These are phyloP conservation scores for Stenolophus ochropezus DNA, from an alignment of 2,888 invertebrate genomes.

Conservation along the genomic window DNA sequence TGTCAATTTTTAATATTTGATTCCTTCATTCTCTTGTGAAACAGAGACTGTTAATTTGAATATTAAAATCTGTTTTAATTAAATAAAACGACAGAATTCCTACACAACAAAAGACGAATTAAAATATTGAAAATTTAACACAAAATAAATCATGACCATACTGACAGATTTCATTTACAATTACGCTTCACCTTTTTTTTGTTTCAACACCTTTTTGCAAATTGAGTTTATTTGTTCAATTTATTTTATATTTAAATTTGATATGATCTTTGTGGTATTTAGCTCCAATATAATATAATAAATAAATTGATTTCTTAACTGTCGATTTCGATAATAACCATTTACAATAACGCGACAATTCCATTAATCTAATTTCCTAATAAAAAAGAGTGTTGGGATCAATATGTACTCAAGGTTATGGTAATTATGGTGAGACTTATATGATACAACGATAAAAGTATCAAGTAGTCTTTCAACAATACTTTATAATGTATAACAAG, in stretches of 20 bases:
- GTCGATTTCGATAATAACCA: no score
- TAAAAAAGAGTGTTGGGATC: no score
- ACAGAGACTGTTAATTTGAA: neutral
- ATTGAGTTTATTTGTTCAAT: neutral
- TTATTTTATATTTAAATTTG: neutral
- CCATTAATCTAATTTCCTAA: no score
- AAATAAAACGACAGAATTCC: neutral
- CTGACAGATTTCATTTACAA: neutral
- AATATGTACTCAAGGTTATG: no score
- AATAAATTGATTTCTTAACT: no score
- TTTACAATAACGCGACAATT: no score
- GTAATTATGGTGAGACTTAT: no score
- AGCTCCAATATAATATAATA: no score
- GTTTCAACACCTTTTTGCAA: neutral
- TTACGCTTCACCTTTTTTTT: neutral
- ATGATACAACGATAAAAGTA: no score
- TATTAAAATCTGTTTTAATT: constrained; percentile 6
- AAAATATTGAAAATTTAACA: constrained; percentile 9
- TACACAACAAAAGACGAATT: constrained; percentile 4
- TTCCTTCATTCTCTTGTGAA: neutral
- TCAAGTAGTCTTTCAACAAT: no score
- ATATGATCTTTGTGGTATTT: no score
- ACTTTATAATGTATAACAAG: no score
- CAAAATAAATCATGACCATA: neutral
- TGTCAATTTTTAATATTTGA: constrained; percentile 21